These are phyloP conservation scores for Drosophila vallismaia DNA, from an alignment of 2,888 invertebrate genomes.

Conservation along the genomic window DNA sequence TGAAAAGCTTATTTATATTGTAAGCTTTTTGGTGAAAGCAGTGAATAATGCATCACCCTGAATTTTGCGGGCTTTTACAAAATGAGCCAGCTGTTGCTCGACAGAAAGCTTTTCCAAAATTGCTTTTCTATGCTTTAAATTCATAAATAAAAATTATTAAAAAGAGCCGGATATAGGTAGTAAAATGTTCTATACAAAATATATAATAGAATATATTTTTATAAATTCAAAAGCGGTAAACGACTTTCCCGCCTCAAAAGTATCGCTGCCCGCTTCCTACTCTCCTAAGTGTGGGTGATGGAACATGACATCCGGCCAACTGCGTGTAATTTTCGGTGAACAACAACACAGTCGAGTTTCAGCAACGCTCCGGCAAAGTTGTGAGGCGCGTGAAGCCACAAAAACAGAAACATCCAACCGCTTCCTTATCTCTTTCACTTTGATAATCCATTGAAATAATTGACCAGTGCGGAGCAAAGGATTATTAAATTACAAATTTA, in stretches of 20 bases:
- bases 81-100: slow-evolving; percentile 64
- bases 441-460: slow-evolving; percentile 19
- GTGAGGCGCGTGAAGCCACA: slow-evolving; percentile 49
- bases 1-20: slow-evolving; percentile 32
- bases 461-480: slow-evolving; percentile 18
- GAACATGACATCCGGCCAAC: slow-evolving; percentile 51
- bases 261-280: background rate
- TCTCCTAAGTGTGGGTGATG: slow-evolving; percentile 26
- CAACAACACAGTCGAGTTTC: slow-evolving; percentile 75
- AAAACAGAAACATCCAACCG: slow-evolving; percentile 14
- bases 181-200: too few species aligned
- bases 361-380: slow-evolving; percentile 71
- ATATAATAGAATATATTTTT: too few species aligned
- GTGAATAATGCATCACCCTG: slow-evolving; percentile 42
- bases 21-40: background rate
- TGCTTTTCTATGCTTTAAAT: slow-evolving; percentile 17
- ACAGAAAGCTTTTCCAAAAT: slow-evolving; percentile 48
- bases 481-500: slow-evolving; percentile 61
- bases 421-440: slow-evolving; percentile 8
- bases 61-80: slow-evolving; percentile 43
- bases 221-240: too few species aligned
- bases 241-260: background rate
- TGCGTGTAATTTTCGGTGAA: slow-evolving; percentile 66
- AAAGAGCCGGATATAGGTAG: background rate
- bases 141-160: background rate